phyloP scores from a whole-genome alignment of 2,888 invertebrate genomes.

The Ormyrus rosae region DNA sequence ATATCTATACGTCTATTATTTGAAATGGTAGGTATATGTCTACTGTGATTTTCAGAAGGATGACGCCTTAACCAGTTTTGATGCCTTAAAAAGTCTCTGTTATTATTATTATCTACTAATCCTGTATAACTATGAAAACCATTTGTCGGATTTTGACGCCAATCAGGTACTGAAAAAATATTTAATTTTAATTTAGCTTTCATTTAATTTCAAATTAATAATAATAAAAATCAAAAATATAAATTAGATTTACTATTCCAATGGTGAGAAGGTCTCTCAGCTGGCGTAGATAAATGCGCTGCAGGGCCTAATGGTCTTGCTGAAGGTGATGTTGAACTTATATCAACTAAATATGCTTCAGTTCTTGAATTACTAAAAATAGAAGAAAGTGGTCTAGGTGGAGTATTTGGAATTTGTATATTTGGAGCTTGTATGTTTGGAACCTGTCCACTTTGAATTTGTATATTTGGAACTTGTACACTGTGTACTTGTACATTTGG shows the following conservation, averaged over 20 bases:
- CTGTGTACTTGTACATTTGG: slow-evolving; percentile 1
- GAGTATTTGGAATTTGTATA: too few relatives aligned
- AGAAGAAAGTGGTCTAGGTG: too few relatives aligned
- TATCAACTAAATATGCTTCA: slow-evolving; percentile 23
- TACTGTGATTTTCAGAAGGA: slow-evolving; percentile 57
- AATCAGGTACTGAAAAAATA: not conserved
- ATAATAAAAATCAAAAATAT: not conserved
- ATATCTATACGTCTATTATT: slow-evolving; percentile 54
- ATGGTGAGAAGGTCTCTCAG: too few relatives aligned
- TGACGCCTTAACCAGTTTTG: too few relatives aligned
- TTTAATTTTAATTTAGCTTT: not conserved
- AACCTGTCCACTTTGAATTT: too few relatives aligned
- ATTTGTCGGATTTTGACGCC: slow-evolving; percentile 23
- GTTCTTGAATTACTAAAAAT: slow-evolving; percentile 1
- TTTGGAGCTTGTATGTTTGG: too few relatives aligned
- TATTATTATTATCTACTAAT: too few relatives aligned
- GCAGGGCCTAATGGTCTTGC: not conserved
- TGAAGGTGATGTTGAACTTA: slow-evolving; percentile 3
- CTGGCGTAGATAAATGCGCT: too few relatives aligned
- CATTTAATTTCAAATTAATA: not conserved
- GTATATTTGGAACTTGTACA: too few relatives aligned
- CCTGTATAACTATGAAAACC: not conserved
- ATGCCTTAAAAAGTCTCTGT: too few relatives aligned
- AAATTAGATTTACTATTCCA: too few relatives aligned
- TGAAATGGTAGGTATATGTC: slow-evolving; percentile 63